Conservation (phyloP, 2,113 vertebrate genomes). For the Nothocercus julius region DNA sequence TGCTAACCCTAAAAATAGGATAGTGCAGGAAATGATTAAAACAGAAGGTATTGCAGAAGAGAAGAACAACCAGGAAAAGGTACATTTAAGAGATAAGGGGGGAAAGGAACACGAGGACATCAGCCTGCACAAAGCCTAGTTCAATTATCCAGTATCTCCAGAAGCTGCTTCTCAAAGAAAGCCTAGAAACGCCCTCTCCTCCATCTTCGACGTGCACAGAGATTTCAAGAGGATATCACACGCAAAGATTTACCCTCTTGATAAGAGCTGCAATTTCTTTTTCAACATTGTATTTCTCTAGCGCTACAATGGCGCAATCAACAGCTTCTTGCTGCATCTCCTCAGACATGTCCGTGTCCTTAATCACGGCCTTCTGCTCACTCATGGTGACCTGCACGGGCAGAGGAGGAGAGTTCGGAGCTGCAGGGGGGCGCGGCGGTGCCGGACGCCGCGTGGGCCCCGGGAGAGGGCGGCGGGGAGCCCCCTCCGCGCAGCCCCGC, state of each 20-base stretch:
- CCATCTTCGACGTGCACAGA: fast-evolving
- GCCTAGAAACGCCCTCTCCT: fast-evolving
- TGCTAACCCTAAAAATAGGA: background rate
- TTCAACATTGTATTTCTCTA: slow-evolving; percentile 88
- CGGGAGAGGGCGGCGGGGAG: no score
- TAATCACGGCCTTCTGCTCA: slow-evolving; percentile 84
- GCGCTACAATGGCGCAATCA: slow-evolving; percentile 83
- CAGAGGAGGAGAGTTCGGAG: fast-evolving
- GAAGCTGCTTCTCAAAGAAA: background rate
- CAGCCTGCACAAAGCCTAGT: background rate
- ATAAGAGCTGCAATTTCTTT: slow-evolving; percentile 85
- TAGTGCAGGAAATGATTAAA: background rate
- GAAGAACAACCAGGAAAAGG: background rate
- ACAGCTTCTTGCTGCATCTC: slow-evolving; percentile 89
- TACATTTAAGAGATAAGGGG: background rate
- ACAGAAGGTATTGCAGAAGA: background rate
- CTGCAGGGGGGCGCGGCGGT: no score
- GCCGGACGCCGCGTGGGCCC: no score
- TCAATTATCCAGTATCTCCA: fast-evolving
- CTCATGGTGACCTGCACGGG: slow-evolving; percentile 68
- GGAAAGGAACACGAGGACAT: background rate
- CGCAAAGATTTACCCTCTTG: slow-evolving; percentile 78
- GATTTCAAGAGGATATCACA: background rate
- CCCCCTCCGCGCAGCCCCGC: no score
- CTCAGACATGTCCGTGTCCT: slow-evolving; percentile 84